phyloP scores from a whole-genome alignment of 2,113 vertebrate species.

The Collichthys lucidus region DNA sequence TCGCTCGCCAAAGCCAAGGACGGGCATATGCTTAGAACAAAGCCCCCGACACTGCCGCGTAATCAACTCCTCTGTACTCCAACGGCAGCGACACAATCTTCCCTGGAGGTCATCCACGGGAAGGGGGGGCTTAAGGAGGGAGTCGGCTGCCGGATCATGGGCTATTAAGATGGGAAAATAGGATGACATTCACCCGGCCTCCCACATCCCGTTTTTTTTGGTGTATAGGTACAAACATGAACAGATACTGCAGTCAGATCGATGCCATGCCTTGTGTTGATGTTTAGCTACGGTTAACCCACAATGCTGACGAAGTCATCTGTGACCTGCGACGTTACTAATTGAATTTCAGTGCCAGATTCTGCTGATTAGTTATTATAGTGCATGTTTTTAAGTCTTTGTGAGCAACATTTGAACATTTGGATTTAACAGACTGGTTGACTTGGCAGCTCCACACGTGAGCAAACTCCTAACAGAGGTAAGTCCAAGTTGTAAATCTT shows the following conservation, averaged over 20 bases:
- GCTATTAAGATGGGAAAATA: constrained; percentile 68
- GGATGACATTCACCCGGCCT: constrained; percentile 58
- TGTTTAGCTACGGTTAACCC: background rate
- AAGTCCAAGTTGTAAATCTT: background rate
- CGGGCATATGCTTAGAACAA: constrained; percentile 73
- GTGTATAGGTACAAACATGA: constrained; percentile 9
- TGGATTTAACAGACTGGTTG: background rate
- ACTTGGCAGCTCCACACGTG: no score
- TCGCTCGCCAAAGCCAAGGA: constrained; percentile 72
- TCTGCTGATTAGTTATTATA: constrained; percentile 8
- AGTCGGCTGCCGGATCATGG: constrained; percentile 50
- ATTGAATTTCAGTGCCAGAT: background rate
- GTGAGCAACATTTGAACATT: background rate
- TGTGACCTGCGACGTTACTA: background rate
- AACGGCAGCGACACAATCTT: constrained; percentile 60
- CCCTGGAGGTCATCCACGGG: constrained; percentile 70
- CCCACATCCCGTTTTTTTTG: background rate
- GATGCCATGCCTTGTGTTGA: background rate
- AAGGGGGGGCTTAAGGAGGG: constrained; percentile 66
- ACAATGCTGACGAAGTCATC: background rate
- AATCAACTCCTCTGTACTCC: constrained; percentile 77
- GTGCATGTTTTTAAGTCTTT: background rate
- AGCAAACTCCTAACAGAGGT: no score
- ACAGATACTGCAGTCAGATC: background rate
- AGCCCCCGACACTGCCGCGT: constrained; percentile 54